These are phyloP conservation scores for Epizoanthus ramosus DNA, from an alignment of 92 coral and sea anemone species.

Conservation along the genomic window DNA sequence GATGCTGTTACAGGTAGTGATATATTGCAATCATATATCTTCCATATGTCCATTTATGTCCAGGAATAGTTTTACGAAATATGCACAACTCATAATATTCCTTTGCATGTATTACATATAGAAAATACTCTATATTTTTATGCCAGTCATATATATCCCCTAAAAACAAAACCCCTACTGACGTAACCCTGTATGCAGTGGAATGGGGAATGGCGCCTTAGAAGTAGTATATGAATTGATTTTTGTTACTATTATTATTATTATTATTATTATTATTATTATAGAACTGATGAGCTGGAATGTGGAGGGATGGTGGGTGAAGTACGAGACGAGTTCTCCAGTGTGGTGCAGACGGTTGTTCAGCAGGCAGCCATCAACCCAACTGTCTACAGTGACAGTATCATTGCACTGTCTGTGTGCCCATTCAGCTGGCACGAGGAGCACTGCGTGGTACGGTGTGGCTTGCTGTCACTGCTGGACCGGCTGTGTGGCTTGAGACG, in stretches of 20 bases:
- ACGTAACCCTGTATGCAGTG: too few relatives aligned
- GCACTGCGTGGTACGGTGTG: slow-evolving; percentile 89
- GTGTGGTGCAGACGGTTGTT: slow-evolving; percentile 78
- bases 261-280: background rate
- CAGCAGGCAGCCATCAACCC: slow-evolving; percentile 74
- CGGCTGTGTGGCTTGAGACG: slow-evolving; percentile 76
- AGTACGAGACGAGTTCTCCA: slow-evolving; percentile 90
- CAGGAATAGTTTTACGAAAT: too few relatives aligned
- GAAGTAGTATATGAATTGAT: too few relatives aligned
- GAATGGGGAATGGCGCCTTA: too few relatives aligned
- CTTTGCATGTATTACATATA: too few relatives aligned
- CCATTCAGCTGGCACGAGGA: slow-evolving; percentile 93
- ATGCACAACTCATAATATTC: too few relatives aligned
- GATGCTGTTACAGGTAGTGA: too few relatives aligned
- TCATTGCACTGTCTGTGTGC: slow-evolving; percentile 76
- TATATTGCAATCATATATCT: too few relatives aligned
- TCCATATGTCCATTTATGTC: too few relatives aligned
- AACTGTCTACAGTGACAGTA: slow-evolving; percentile 73
- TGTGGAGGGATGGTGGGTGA: slow-evolving; percentile 91
- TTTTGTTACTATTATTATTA: background rate
- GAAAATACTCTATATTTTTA: too few relatives aligned
- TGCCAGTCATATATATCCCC: too few relatives aligned
- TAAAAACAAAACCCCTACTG: too few relatives aligned
- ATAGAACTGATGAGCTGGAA: slow-evolving; percentile 85
- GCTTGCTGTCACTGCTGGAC: slow-evolving; percentile 82